Evolutionary conservation across 1,140 invertebrate genomes (phyloP), one percentile per base, ranked within the genome.

Genomic region (Sarcophaga peregrina): DNA sequence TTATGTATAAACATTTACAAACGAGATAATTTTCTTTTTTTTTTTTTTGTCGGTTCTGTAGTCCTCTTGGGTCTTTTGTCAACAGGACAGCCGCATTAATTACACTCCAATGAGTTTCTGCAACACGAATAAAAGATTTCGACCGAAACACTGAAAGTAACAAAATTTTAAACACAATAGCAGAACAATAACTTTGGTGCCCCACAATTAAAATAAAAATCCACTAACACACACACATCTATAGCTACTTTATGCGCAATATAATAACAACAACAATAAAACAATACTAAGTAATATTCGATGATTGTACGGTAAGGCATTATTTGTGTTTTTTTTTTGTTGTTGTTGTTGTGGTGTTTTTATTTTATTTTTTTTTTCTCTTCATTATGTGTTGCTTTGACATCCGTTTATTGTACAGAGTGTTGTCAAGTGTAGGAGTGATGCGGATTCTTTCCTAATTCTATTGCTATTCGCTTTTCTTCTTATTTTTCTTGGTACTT

Each of bases 11-110:
- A 17, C 11, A 37, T 72, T 72, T 25, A 72, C 62, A 72, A 47
- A 17, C 45, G 74, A 52, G 62, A 9, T 47, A 52, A 17, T 9
- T n/a, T 50, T 17, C 48, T 76, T 46, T 4, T 2, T 9, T n/a
- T 50, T 17, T 76, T 76, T 46, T 4, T 2, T 4, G 25, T 4
- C 25, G 25, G 25, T 4, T 76, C 74, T 76, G 13, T 13, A 25
- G 47, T 76, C 47, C 74, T 52, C 75, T 50, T 10, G 50, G 75
- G 75, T 52, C 47, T 50, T 78, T 78, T 52, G 75, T 78, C 75
- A 78, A 78, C 75, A 50, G n/a, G 17, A 50, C 9, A 50, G 8
- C n/a, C 75, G 47, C 47, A 78, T 78, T 78, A 78, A 78, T 78
- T 50, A 78, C 75, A 78, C 48, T 50, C 75, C 75, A 78, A 52